phyloP scores from a whole-genome alignment of 2,888 invertebrate species.

The Archips crataeganus region DNA sequence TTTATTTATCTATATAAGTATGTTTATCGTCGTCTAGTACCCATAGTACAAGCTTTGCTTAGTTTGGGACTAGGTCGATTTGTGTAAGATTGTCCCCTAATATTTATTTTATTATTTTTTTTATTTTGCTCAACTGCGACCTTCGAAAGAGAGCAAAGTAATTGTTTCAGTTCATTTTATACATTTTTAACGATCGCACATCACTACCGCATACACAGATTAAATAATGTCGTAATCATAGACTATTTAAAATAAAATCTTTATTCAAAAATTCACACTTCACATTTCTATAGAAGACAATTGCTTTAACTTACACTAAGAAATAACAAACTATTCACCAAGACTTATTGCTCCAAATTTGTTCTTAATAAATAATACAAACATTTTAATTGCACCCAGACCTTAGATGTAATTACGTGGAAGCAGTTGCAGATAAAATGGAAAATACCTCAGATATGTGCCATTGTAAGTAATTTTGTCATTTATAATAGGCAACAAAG shows the following conservation, averaged over 20 bases:
- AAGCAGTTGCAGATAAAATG: neutral
- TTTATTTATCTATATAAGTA: no score
- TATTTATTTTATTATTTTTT: no score
- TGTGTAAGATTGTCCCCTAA: no score
- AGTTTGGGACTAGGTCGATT: no score
- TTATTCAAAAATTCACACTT: slow-evolving; percentile 80
- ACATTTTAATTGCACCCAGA: slow-evolving; percentile 24
- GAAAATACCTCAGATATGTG: neutral
- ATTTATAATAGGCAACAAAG: neutral
- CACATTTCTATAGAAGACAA: slow-evolving; percentile 73
- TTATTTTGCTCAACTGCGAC: no score
- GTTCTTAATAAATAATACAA: slow-evolving; percentile 47
- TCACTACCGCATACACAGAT: neutral
- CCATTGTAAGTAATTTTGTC: no score
- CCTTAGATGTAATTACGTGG: slow-evolving; percentile 12
- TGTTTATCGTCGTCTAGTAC: no score
- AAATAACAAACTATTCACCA: slow-evolving; percentile 64
- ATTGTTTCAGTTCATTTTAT: no score
- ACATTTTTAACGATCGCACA: no score
- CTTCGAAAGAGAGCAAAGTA: no score
- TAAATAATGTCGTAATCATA: slow-evolving; percentile 42
- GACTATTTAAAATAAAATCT: slow-evolving; percentile 76
- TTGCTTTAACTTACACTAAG: slow-evolving; percentile 68
- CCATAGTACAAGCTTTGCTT: no score
- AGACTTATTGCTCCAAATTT: slow-evolving; percentile 67